phyloP scores from a whole-genome alignment of 2,113 vertebrate species.

The Tapirus terrestris region DNA sequence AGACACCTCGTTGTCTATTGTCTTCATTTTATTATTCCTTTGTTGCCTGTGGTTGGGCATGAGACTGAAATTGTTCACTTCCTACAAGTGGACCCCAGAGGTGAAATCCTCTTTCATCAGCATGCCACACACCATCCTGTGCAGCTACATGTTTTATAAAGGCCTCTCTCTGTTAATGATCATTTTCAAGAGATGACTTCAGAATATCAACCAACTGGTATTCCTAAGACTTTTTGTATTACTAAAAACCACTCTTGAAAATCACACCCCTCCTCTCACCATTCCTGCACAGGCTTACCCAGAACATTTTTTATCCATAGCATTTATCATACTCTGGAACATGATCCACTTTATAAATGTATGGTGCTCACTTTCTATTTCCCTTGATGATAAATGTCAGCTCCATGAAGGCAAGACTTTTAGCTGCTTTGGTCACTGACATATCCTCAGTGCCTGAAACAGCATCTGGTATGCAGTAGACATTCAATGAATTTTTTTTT shows the following conservation, averaged over 20 bases:
- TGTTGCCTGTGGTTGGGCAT: neutral
- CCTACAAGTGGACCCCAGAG: rapidly evolving
- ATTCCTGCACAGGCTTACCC: neutral
- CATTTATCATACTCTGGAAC: neutral
- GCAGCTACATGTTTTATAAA: neutral
- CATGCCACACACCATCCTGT: rapidly evolving
- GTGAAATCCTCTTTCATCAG: neutral
- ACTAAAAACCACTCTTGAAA: neutral
- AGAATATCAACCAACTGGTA: neutral
- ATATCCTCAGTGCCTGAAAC: neutral
- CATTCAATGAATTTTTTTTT: neutral
- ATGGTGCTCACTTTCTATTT: neutral
- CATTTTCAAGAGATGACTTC: neutral
- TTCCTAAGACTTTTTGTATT: neutral
- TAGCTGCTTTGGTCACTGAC: neutral
- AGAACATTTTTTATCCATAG: neutral
- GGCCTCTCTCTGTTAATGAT: neutral
- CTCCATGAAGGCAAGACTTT: neutral
- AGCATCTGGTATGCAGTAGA: neutral
- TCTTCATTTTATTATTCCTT: rapidly evolving
- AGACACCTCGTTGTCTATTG: rapidly evolving
- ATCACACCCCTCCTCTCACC: neutral
- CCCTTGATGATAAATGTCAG: neutral
- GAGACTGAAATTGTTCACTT: neutral
- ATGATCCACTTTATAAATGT: no score